Evolutionary conservation across 2,113 vertebrate genomes (phyloP), one percentile per base, ranked within the genome.

Genomic region (pig (Sus scrofa)): DNA sequence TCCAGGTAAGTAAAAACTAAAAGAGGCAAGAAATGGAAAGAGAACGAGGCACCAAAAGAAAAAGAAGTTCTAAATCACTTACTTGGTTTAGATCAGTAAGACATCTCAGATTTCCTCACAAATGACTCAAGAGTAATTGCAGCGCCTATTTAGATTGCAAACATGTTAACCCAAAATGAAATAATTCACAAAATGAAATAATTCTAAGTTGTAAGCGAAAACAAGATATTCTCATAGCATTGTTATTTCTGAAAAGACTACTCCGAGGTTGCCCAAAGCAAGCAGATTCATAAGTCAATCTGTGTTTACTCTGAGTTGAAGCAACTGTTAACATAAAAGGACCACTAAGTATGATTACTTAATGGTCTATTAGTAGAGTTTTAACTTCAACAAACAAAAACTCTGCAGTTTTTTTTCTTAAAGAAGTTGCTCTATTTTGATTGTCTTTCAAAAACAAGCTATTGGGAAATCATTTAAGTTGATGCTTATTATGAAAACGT

Each of bases 171-270:
- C 86, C 83, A 97, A 97, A 97, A 90, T 58, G 88, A 97, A 98
- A 94, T 89, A 65, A 94, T 88, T 79, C 87, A 88, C 83, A 97
- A 97, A 97, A 90, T 58, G 88, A 97, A 98, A 94, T 89, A 65
- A 94, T 88, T 79, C 87, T 96, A 78, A 73, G 73, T 96, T 91
- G 67, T 93, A 95, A 98, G 96, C 95, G 87, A 97, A 92, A 92
- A 78, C 75, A 93, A 68, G 70, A 92, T 90, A 91, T 62, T 86
- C 79, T 96, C 89, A 88, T 26, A 75, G 68, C 91, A 73, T 88
- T 97, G 62, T 96, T 96, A 94, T 82, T 98, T 96, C 88, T 98
- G 77, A 96, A 96, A 96, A 98, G 96, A 96, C 79, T 94, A 97
- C 97, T 86, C 19, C 94, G 91, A 98, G 95, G 74, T 92, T 96